A percentile compares a stretch with the other conserved stretches of the same genome.
Evolutionary conservation across 2,113 vertebrate genomes (phyloP).

Genomic region (Macaca fascicularis): T2T-MFA8v1.1 NC_088377.1:141152501-141153000

Average conservation of each 20-base stretch:
- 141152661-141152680: slow-evolving; percentile 65
- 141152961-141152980: neutral
- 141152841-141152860: neutral
- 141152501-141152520: neutral
- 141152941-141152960: neutral
- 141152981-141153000: neutral
- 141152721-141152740: slow-evolving; percentile 53
- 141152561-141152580: neutral
- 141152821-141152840: neutral
- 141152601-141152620: slow-evolving; percentile 81
- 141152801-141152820: neutral
- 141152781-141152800: neutral
- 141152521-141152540: neutral
- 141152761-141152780: slow-evolving; percentile 27
- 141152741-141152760: slow-evolving; percentile 47
- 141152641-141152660: slow-evolving; percentile 76
- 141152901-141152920: slow-evolving; percentile 38
- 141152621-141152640: slow-evolving; percentile 46
- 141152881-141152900: neutral
- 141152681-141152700: slow-evolving; percentile 82
- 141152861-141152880: neutral
- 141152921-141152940: neutral
- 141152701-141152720: slow-evolving; percentile 78
- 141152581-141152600: slow-evolving; percentile 77
- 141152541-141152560: neutral